A percentile compares a stretch with the other conserved stretches of the same genome.
Evolutionary conservation across 2,113 vertebrate species (phyloP).

Genomic region (Sander vitreus): DNA sequence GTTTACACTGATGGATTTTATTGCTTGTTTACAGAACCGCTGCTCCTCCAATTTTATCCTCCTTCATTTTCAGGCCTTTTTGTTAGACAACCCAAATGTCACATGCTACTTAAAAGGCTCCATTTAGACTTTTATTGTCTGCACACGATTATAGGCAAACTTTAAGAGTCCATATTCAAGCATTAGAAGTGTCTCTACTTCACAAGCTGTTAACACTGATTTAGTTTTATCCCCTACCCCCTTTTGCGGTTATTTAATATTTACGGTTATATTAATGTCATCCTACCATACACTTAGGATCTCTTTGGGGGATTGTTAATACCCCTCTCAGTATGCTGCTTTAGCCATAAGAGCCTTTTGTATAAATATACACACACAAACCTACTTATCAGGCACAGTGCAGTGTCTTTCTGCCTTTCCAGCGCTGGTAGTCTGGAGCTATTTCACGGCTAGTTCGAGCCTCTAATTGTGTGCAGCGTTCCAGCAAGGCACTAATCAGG

Average conservation of each 20-base stretch:
- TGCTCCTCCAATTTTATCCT: background rate
- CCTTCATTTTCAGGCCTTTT: conserved; percentile 13
- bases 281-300: background rate
- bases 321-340: conserved; percentile 16
- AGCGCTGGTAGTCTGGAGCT: conserved; percentile 6
- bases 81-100: background rate
- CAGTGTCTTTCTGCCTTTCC: conserved; percentile 27
- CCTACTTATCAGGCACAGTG: conserved; percentile 11
- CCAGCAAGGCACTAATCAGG: conserved; percentile 63
- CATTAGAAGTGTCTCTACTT: conserved; percentile 1
- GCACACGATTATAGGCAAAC: background rate
- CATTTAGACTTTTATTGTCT: background rate
- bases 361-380: conserved; percentile 26
- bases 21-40: conserved; percentile 19
- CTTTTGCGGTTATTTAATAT: conserved; percentile 11
- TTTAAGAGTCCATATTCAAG: background rate
- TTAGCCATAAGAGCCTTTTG: background rate
- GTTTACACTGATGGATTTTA: conserved; percentile 24
- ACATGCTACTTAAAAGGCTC: background rate
- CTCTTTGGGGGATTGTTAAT: conserved; percentile 11
- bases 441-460: conserved; percentile 53
- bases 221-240: background rate
- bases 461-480: conserved; percentile 72
- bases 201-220: conserved; percentile 1
- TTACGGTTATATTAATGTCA: conserved; percentile 24